Percentiles rank a stretch among this genome's conserved stretches.
phyloP scores from a whole-genome alignment of 2,888 invertebrate genomes.

The Caradrina clavipalpis region DNA sequence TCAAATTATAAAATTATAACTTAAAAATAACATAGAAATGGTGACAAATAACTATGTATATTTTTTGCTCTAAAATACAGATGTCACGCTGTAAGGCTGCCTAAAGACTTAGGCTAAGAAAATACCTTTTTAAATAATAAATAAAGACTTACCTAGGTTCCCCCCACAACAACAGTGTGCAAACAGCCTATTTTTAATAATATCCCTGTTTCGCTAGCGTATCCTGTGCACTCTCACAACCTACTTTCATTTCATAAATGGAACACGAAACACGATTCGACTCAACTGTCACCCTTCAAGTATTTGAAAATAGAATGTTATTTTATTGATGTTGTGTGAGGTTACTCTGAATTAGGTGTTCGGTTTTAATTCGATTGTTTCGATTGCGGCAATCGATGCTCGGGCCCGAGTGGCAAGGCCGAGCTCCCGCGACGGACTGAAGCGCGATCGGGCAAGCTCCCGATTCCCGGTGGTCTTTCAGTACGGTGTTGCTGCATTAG shows the following conservation, averaged over 20 bases:
- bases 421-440: conserved; percentile 84
- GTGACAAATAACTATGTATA: conserved; percentile 12
- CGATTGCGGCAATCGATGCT: conserved; percentile 49
- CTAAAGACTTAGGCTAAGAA: conserved; percentile 53
- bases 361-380: conserved; percentile 69
- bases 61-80: conserved; percentile 37
- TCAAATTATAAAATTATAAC: background rate
- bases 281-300: conserved; percentile 42
- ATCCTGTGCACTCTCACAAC: conserved; percentile 74
- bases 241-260: conserved; percentile 70
- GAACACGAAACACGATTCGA: conserved; percentile 52
- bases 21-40: background rate
- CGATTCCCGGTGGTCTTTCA: conserved; percentile 77
- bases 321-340: conserved; percentile 55
- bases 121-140: conserved; percentile 70
- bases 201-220: conserved; percentile 69
- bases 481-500: conserved; percentile 74
- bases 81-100: conserved; percentile 29
- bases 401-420: conserved; percentile 63
- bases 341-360: conserved; percentile 56
- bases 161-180: conserved; percentile 69
- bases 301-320: conserved; percentile 42
- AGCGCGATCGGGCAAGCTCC: conserved; percentile 68
- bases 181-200: conserved; percentile 72
- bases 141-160: conserved; percentile 71